phyloP scores from a whole-genome alignment of 2,113 vertebrate genomes.

The Antigone vipio region DNA sequence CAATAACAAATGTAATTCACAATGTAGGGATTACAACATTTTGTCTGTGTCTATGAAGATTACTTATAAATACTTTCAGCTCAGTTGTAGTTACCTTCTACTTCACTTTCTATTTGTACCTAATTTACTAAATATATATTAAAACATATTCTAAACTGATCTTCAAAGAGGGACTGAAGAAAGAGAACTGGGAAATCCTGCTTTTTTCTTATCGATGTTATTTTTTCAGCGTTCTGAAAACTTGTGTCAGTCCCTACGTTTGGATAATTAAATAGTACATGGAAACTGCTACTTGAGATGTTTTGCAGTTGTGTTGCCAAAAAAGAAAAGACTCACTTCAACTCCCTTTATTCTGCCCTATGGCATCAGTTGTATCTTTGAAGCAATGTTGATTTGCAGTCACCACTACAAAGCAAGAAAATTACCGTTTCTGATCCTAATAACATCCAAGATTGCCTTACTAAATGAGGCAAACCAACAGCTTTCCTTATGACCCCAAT shows the following conservation, averaged over 20 bases:
- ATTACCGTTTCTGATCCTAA: not conserved
- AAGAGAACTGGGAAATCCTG: not conserved
- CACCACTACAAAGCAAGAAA: not conserved
- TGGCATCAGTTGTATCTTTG: not conserved
- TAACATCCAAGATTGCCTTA: not conserved
- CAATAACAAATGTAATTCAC: not conserved
- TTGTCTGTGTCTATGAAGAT: not conserved
- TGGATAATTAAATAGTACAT: not conserved
- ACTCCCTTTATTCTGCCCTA: not conserved
- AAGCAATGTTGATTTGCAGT: not conserved
- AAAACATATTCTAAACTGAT: not conserved
- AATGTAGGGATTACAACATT: not conserved
- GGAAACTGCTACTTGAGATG: not conserved
- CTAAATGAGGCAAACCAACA: not conserved
- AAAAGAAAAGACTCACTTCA: not conserved
- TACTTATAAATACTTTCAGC: not conserved
- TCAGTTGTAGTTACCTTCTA: not conserved
- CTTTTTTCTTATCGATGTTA: not conserved
- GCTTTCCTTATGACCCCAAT: not conserved
- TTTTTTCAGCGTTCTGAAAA: not conserved
- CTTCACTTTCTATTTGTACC: not conserved
- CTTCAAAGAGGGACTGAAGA: not conserved
- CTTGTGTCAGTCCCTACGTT: not conserved
- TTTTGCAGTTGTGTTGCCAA: not conserved
- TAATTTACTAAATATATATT: not conserved